phyloP scores from a whole-genome alignment of 2,888 invertebrate genomes.

The Allygus modestus region DNA sequence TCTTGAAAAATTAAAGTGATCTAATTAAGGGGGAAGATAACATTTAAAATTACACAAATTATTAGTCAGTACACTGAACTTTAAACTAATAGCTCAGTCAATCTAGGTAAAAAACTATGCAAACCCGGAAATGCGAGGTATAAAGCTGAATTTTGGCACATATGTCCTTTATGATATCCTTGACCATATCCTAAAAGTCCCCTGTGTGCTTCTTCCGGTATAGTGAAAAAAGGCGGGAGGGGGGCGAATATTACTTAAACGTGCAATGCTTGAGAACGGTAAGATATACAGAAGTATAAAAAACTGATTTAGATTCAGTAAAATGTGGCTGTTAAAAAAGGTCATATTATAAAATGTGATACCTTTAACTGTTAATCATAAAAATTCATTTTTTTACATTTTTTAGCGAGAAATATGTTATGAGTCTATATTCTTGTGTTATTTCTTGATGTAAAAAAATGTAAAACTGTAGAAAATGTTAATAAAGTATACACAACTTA shows the following conservation, averaged over 20 bases:
- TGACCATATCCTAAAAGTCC: conserved; percentile 43
- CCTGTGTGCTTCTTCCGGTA: conserved; percentile 47
- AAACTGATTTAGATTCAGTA: conserved; percentile 34
- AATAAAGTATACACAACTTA: conserved; percentile 23
- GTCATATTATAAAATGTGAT: conserved; percentile 32
- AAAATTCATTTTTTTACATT: conserved; percentile 13
- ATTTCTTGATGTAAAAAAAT: conserved; percentile 20
- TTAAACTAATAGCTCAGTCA: conserved; percentile 44
- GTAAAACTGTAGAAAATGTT: conserved; percentile 8
- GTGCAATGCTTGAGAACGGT: conserved; percentile 22
- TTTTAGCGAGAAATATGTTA: conserved; percentile 36
- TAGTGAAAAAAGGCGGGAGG: conserved; percentile 36
- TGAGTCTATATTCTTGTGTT: neutral
- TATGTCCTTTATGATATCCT: conserved; percentile 32
- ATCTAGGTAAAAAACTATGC: conserved; percentile 42
- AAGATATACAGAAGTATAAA: conserved; percentile 23
- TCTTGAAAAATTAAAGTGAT: no score
- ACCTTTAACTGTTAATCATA: neutral
- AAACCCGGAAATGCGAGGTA: conserved; percentile 46
- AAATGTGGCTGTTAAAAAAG: conserved; percentile 32
- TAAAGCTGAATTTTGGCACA: conserved; percentile 46
- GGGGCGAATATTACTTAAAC: conserved; percentile 38
- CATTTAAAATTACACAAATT: no score
- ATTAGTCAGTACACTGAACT: no score
- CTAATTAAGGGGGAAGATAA: no score